A percentile compares a stretch with the other conserved stretches of the same genome.
These are phyloP conservation scores for Artibeus lituratus DNA, from an alignment of 2,797 vertebrate genomes.

Conservation along the genomic window DNA sequence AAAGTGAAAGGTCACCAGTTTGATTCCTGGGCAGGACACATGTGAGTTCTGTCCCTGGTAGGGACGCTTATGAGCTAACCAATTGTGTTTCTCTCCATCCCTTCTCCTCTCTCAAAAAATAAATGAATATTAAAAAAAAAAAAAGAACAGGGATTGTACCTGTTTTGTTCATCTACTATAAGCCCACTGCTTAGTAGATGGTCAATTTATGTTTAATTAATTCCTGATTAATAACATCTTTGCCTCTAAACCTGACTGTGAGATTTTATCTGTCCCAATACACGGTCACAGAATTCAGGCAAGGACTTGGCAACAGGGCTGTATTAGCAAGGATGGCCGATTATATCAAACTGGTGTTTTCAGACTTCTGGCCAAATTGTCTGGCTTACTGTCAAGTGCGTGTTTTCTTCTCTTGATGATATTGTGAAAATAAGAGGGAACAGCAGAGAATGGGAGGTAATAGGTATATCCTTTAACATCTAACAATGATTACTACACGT, in stretches of 20 bases:
- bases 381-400: background rate
- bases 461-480: background rate
- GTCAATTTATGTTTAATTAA: slow-evolving; percentile 1
- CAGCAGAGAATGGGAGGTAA: background rate
- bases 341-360: slow-evolving; percentile 16
- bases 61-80: too few species aligned
- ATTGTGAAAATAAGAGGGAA: background rate
- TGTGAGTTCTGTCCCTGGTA: too few species aligned
- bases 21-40: too few species aligned
- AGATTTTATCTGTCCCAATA: background rate
- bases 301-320: background rate
- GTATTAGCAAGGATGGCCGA: background rate
- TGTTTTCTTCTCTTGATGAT: background rate
- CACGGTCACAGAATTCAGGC: background rate
- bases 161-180: background rate
- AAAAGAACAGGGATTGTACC: background rate
- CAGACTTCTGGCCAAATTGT: background rate
- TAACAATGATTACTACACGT: background rate
- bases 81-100: too few species aligned
- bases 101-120: too few species aligned
- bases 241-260: background rate
- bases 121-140: too few species aligned
- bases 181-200: background rate
- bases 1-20: too few species aligned
- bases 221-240: background rate